Evolutionary conservation across 1,140 invertebrate species (phyloP), one percentile per base, ranked within the genome.

Genomic region (Drosophila prosaltans): DNA sequence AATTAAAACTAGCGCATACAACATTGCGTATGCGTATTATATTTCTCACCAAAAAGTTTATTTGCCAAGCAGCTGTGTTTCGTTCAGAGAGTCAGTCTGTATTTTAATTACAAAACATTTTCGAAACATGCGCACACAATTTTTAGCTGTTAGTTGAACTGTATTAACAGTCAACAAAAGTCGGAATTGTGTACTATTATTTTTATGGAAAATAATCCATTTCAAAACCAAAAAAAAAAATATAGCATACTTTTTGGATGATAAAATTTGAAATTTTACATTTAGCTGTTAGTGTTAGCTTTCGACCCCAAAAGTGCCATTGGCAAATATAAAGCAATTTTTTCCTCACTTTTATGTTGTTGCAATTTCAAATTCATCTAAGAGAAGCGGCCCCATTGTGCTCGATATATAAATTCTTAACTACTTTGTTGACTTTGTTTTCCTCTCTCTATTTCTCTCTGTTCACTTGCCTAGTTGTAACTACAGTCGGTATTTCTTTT

Each of bases 21-120:
- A 68, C 81, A 80, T 69, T 65, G 73, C 81, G 80, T 83, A 83
- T 84, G 77, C 81, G 73, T 80, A 80, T 65, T 80, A 68, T 79
- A 51, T 66, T 45, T 74, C 41, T 32, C 55, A 62, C 72, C 9
- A 68, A 70, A 60, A 64, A 59, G 30, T 59, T 59, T 59, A 9
- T 39, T 4, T 21, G 24, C 61, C 43, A 55, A 45, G 11, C 68
- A 64, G 55, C 60, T 63, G 65, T 48, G 16, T 16, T 16, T 16
- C 67, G 69, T 58, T 80, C 16, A 16, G 16, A 16, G 60, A 16
- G 51, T 39, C 41, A 57, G 41, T 39, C 41, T 54, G 41, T 26
- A 54, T 78, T 74, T 83, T 80, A 80, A 80, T 88, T 88, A 74
- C 74, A 40, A 41, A 43, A 41, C 32, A 80, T 60, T 72, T 78